phyloP scores from a whole-genome alignment of 2,888 invertebrate species.

The Xestia xanthographa region DNA sequence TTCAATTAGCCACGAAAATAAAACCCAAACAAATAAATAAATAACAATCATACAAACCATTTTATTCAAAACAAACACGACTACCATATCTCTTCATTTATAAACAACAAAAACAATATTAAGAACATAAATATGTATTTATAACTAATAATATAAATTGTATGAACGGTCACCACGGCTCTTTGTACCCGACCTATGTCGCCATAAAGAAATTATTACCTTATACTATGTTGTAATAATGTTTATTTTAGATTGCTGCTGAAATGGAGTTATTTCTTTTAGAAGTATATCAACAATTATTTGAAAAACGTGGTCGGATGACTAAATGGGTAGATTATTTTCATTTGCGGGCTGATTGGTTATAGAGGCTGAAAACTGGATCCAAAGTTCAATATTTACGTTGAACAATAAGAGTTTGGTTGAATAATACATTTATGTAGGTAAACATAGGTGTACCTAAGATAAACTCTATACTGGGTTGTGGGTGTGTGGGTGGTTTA shows the following conservation, averaged over 20 bases:
- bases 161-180: slow-evolving; percentile 8
- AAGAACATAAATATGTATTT: slow-evolving; percentile 49
- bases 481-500: too few relatives aligned
- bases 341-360: too few relatives aligned
- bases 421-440: not conserved
- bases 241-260: slow-evolving; percentile 20
- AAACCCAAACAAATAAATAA: not conserved
- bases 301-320: slow-evolving; percentile 16
- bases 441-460: not conserved
- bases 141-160: slow-evolving; percentile 36
- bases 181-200: slow-evolving; percentile 18
- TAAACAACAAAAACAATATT: slow-evolving; percentile 46
- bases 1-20: not conserved
- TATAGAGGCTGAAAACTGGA: not conserved
- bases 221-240: slow-evolving; percentile 22
- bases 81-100: slow-evolving; percentile 41
- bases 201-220: slow-evolving; percentile 24
- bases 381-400: not conserved
- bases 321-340: not conserved
- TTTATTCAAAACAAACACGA: slow-evolving; percentile 30
- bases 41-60: slow-evolving; percentile 23
- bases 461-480: too few relatives aligned
- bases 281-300: slow-evolving; percentile 24
- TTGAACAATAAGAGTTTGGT: not conserved
- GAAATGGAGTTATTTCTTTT: not conserved